Evolutionary conservation across 1,140 invertebrate species (phyloP).

Genomic region (Diachasma alloeum): DNA sequence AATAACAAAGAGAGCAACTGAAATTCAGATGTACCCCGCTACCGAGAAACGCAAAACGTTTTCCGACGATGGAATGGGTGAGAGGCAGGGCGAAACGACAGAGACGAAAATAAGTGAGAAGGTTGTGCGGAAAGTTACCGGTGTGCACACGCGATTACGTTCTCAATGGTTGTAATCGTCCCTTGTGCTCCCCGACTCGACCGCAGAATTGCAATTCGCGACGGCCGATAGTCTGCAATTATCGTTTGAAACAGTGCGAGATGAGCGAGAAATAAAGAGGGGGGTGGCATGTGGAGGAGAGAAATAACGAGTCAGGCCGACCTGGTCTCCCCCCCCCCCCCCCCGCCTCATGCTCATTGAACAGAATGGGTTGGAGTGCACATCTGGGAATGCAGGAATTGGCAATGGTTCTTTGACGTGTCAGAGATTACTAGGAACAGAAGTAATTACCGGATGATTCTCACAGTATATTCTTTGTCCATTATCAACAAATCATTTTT

Average conservation of each 20-base stretch:
- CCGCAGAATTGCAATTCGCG: conserved; percentile 18
- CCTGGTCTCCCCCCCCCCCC: background rate
- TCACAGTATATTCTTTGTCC: too few relatives aligned
- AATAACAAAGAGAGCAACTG: too few relatives aligned
- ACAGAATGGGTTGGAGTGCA: background rate
- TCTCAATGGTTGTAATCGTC: conserved; percentile 26
- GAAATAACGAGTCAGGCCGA: background rate
- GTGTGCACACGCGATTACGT: conserved; percentile 12
- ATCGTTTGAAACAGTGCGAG: conserved; percentile 16
- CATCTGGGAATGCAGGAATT: background rate
- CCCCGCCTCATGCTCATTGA: background rate
- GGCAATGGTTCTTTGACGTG: background rate
- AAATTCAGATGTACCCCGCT: background rate
- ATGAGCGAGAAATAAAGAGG: conserved; percentile 14
- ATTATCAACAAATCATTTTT: too few relatives aligned
- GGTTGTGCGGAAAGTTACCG: conserved; percentile 24
- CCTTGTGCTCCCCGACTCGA: conserved; percentile 1
- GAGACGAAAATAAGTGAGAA: conserved; percentile 6
- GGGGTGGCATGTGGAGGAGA: background rate
- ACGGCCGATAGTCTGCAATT: conserved; percentile 23
- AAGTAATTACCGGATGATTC: background rate
- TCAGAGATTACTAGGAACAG: background rate
- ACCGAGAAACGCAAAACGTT: conserved; percentile 18
- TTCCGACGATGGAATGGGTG: background rate
- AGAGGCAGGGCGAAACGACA: too few relatives aligned